A percentile compares a stretch with the other conserved stretches of the same genome.
These are phyloP conservation scores for Polyergus mexicanus DNA, from an alignment of 1,140 invertebrate genomes.

Conservation along the genomic window DNA sequence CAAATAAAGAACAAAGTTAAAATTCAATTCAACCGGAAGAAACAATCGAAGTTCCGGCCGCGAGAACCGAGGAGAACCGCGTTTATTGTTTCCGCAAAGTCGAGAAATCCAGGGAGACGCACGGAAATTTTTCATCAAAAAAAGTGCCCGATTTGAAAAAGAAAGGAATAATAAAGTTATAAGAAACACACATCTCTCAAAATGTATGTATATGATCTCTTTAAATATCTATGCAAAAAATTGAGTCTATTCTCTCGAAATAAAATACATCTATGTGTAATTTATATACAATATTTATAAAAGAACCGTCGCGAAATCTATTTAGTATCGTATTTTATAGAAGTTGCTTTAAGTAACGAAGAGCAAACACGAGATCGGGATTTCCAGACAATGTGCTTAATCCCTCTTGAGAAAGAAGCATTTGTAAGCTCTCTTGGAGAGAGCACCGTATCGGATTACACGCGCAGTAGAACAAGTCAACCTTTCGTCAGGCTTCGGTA, in stretches of 20 bases:
- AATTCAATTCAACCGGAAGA: constrained; percentile 44
- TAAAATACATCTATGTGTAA: background rate
- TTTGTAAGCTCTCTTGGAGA: background rate
- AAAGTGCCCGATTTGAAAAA: background rate
- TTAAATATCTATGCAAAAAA: background rate
- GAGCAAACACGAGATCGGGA: background rate
- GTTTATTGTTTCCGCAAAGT: constrained; percentile 21
- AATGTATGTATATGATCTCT: background rate
- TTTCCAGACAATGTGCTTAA: constrained; percentile 10
- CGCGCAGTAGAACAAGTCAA: constrained; percentile 38
- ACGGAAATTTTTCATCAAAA: constrained; percentile 22
- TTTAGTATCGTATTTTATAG: background rate
- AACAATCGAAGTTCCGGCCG: constrained; percentile 40
- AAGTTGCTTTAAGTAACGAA: background rate
- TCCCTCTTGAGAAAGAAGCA: background rate
- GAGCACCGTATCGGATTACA: constrained; percentile 17
- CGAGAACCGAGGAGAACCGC: constrained; percentile 14
- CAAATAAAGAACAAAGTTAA: constrained; percentile 62
- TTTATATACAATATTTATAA: background rate
- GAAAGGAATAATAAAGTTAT: background rate
- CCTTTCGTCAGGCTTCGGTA: constrained; percentile 18
- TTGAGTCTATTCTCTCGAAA: background rate
- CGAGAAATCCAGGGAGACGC: constrained; percentile 28
- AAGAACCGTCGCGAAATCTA: background rate
- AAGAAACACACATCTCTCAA: background rate